Conservation (phyloP, 2,888 invertebrate genomes). For the Colostygia pectinataria region DNA sequence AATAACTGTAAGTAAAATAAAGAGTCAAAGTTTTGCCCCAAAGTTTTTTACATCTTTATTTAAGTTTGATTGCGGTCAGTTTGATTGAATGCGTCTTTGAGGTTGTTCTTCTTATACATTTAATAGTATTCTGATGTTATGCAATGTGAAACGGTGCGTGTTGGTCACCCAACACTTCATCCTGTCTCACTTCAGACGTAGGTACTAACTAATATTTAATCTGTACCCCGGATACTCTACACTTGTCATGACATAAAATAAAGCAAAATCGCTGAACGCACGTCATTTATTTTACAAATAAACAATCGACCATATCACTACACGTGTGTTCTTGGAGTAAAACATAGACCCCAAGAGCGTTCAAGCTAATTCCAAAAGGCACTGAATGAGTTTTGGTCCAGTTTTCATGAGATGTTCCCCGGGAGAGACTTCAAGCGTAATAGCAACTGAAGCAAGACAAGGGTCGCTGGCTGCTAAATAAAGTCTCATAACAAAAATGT, state of each 20-base stretch:
- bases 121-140: not conserved
- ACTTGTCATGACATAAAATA: too few relatives aligned
- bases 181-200: not conserved
- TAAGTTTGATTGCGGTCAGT: too few relatives aligned
- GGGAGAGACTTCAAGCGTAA: constrained; percentile 9
- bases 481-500: not conserved
- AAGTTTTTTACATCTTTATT: too few relatives aligned
- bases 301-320: not conserved
- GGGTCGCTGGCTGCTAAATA: not conserved
- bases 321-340: not conserved
- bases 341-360: not conserved
- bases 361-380: not conserved
- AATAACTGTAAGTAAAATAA: too few relatives aligned
- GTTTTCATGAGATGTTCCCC: constrained; percentile 5
- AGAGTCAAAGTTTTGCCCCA: too few relatives aligned
- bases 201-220: too few relatives aligned
- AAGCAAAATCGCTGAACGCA: too few relatives aligned
- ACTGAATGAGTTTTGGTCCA: constrained; percentile 1
- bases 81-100: too few relatives aligned
- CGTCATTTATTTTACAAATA: not conserved
- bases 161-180: constrained; percentile 3
- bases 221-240: too few relatives aligned
- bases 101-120: too few relatives aligned
- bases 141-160: constrained; percentile 1
- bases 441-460: constrained; percentile 6